Conservation (phyloP, 2,888 invertebrate genomes). For the Pinctada fucata region DNA sequence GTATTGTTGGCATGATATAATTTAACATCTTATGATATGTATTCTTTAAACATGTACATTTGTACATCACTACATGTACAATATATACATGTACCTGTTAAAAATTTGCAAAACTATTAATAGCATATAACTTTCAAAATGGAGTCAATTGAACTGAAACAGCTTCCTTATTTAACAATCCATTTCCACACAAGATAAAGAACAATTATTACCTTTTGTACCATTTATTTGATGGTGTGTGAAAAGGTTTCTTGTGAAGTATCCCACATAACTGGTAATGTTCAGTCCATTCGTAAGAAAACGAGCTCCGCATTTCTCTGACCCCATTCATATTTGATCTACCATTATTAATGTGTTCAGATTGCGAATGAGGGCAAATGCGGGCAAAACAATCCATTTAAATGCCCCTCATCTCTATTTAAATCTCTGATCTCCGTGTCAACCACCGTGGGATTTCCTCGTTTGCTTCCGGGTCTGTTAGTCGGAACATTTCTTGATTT, state of each 20-base stretch:
- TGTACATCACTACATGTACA: too few species aligned
- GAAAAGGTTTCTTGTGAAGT: constrained; percentile 37
- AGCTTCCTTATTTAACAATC: too few species aligned
- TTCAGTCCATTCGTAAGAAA: constrained; percentile 30
- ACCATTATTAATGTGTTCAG: neutral
- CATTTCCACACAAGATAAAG: too few species aligned
- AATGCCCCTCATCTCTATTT: constrained; percentile 10
- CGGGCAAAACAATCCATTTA: constrained; percentile 30
- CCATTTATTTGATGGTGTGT: constrained; percentile 66
- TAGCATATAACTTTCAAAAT: too few species aligned
- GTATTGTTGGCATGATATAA: too few species aligned
- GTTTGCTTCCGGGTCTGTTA: neutral
- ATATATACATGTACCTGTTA: too few species aligned
- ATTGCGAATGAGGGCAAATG: constrained; percentile 21
- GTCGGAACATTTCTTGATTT: neutral
- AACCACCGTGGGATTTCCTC: neutral
- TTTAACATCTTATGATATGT: too few species aligned
- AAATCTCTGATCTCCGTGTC: neutral
- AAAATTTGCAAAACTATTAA: too few species aligned
- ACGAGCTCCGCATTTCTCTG: constrained; percentile 17
- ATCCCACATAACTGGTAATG: constrained; percentile 28
- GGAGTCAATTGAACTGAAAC: too few species aligned
- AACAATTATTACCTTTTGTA: constrained; percentile 59
- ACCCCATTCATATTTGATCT: constrained; percentile 21
- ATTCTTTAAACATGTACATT: too few species aligned